Evolutionary conservation across 2,113 vertebrate genomes (phyloP).

Genomic region (Malurus cyaneus): DNA sequence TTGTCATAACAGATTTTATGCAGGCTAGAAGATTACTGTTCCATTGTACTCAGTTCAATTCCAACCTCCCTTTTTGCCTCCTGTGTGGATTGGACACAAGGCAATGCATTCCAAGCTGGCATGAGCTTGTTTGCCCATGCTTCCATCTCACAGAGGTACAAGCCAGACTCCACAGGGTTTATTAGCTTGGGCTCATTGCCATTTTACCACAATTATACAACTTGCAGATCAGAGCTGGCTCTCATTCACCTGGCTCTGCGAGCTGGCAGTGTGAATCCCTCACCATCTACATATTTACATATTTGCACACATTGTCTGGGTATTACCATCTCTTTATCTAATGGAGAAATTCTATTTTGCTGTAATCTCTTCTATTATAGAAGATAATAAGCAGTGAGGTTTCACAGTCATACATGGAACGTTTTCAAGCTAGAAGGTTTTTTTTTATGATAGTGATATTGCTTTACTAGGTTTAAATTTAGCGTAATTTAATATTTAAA

Average conservation of each 20-base stretch:
- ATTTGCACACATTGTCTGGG: constrained; percentile 30
- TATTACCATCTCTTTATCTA: constrained; percentile 17
- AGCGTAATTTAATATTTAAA: background rate
- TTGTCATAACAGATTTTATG: background rate
- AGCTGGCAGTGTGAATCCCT: background rate
- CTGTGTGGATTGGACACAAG: background rate
- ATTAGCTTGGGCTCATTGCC: constrained; percentile 33
- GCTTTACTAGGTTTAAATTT: constrained; percentile 26
- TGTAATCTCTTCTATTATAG: constrained; percentile 27
- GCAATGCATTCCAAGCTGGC: background rate
- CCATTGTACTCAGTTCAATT: background rate
- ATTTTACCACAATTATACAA: constrained; percentile 41
- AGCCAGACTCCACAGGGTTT: constrained; percentile 30
- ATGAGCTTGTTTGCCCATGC: constrained; percentile 7
- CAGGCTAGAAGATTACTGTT: background rate
- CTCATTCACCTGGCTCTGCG: background rate
- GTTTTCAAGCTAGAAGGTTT: background rate
- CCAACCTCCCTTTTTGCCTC: background rate
- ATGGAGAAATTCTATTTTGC: constrained; percentile 35
- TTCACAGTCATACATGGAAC: background rate
- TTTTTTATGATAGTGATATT: background rate
- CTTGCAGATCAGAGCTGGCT: constrained; percentile 27
- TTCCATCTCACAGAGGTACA: background rate
- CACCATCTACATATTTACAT: constrained; percentile 27
- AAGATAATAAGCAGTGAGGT: constrained; percentile 18